Base-by-base conservation (phyloP, 2,888 invertebrate species). In the Serripes groenlandicus region DNA sequence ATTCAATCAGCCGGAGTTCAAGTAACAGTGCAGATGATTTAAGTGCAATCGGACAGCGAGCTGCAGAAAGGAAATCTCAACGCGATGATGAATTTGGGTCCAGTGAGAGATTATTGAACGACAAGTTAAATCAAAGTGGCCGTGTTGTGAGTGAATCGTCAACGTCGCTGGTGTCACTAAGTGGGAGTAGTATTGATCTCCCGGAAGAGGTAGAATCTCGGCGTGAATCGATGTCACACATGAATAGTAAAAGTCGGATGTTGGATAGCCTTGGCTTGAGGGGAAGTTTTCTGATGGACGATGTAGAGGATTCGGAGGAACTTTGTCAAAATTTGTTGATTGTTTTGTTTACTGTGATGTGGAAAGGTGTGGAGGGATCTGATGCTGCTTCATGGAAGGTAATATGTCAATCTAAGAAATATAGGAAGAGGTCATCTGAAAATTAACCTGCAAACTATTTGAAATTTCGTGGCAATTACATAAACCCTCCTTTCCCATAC, bases 351-450 rank as follows among this genome's bases (percentile, higher is more conserved):
- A 96, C 96, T 15, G 86, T 96, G 0, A 95, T 96, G 91, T 96
- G 96, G 96, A 95, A 96, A 84, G 96, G 96, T 23, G 95, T 96
- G 28, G 95, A 95, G 74, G 96, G 96, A 66, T 95, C 96, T 32
- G 95, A 95, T 88, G 95, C 95, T 32, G 95, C 95, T 21, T 95
- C 95, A 42, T 96, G 96, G 96, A 96, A 95, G 94, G 95, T 95
- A 88, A 87, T 71, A n/a, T n/a, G n/a, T n/a, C n/a, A n/a, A n/a
- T n/a, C n/a, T n/a, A n/a, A n/a, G n/a, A n/a, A n/a, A n/a, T n/a
- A n/a, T n/a, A n/a, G n/a, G n/a, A n/a, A n/a, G n/a, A n/a, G n/a
- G n/a, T n/a, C n/a, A n/a, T n/a, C n/a, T n/a, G n/a, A n/a, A n/a
- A n/a, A n/a, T n/a, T n/a, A n/a, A n/a, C n/a, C n/a, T n/a, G n/a